Conservation (phyloP, 2,797 vertebrate genomes). For the Nannoperca australis region DNA sequence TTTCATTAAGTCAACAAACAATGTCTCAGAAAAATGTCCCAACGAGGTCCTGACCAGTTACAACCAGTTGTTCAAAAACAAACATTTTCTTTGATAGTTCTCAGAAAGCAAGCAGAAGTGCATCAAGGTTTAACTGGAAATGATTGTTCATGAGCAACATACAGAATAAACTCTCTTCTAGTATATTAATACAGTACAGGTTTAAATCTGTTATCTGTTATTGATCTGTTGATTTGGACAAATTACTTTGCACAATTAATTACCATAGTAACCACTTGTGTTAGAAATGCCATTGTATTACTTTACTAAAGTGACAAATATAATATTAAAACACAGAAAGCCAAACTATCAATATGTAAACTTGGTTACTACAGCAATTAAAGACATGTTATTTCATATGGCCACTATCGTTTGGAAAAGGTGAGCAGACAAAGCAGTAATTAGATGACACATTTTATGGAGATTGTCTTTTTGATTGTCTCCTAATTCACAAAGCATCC, state of each 20-base stretch:
- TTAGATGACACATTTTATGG: constrained; percentile 22
- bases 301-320: constrained; percentile 25
- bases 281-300: constrained; percentile 5
- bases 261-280: constrained; percentile 5
- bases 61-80: constrained; percentile 61
- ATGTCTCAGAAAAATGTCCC: constrained; percentile 49
- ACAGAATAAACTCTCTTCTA: constrained; percentile 15
- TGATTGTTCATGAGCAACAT: constrained; percentile 39
- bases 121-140: constrained; percentile 54
- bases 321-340: constrained; percentile 21
- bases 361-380: constrained; percentile 25
- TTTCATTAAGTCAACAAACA: constrained; percentile 61
- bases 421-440: constrained; percentile 16
- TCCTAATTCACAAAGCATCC: constrained; percentile 49
- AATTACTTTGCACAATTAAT: constrained; percentile 11
- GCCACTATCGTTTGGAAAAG: constrained; percentile 10
- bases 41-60: constrained; percentile 16
- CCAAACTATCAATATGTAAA: constrained; percentile 24
- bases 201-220: not conserved
- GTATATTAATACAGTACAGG: not conserved
- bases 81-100: constrained; percentile 55
- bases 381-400: constrained; percentile 34
- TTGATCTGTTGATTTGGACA: not conserved
- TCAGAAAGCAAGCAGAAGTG: constrained; percentile 60
- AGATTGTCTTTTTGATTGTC: constrained; percentile 54